A percentile compares a stretch with the other conserved stretches of the same genome.
phyloP scores from a whole-genome alignment of 2,113 vertebrate genomes.

The Telmatochromis sp. region DNA sequence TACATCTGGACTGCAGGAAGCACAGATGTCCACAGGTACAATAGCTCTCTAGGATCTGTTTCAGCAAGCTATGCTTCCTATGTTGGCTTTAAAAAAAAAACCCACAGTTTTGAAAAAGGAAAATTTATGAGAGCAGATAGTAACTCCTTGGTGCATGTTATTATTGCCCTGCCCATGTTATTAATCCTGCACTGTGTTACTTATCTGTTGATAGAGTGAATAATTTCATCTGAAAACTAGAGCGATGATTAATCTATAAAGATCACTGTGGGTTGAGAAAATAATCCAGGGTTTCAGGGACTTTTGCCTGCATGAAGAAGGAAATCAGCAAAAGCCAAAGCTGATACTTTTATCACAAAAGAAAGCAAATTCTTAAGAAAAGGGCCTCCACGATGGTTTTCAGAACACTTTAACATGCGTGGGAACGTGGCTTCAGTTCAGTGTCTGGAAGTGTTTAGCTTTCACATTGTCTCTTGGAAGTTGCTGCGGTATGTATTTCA shows the following conservation, averaged over 20 bases:
- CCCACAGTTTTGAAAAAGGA: not conserved
- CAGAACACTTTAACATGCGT: conserved; percentile 84
- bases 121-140: not conserved
- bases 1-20: not conserved
- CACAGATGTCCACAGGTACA: conserved; percentile 4
- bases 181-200: not conserved
- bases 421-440: conserved; percentile 85
- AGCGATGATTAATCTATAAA: not conserved
- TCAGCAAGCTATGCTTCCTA: not conserved
- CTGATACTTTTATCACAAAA: conserved; percentile 50
- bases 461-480: conserved; percentile 40
- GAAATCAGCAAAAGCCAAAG: conserved; percentile 60
- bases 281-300: not conserved
- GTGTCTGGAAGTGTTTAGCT: conserved; percentile 87
- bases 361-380: conserved; percentile 63
- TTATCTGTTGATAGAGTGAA: not conserved
- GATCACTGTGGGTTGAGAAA: not conserved
- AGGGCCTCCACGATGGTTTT: conserved; percentile 79
- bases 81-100: not conserved
- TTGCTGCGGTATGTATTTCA: conserved; percentile 73
- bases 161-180: not conserved
- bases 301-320: conserved; percentile 6
- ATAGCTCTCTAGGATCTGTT: not conserved
- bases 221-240: not conserved
- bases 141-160: not conserved